Base-by-base conservation (phyloP, 2,888 invertebrate species). In the Andrena bucephala region DNA sequence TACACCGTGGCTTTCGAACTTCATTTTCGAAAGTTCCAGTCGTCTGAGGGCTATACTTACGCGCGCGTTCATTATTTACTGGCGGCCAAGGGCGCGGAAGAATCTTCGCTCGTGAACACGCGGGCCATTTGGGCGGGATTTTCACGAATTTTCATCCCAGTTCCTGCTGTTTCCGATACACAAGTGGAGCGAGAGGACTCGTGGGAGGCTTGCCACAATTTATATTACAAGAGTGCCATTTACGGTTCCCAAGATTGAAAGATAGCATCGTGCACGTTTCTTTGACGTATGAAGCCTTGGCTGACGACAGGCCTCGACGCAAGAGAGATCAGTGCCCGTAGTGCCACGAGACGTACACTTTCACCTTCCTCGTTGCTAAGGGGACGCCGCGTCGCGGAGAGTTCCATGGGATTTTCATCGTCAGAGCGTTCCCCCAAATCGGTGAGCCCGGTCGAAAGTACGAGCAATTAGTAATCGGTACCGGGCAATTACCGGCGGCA, bases 401-500 rank as follows among this genome's bases (percentile, higher is more conserved):
- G 68, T 60, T 63, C 59, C 72, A 62, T 68, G 66, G 73, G 71
- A 69, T 84, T 86, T 74, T 78, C 78, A 75, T 85, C 76, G 66
- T 63, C 52, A 16, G 63, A 62, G 81, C 79, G 76, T 72, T 85
- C 73, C 79, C 79, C 86, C 59, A 85, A 85, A 84, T 87, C 80
- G 82, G 82, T 84, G 75, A 83, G 57, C 70, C 24, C 54, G 57
- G 75, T 67, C 24, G 48, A 48, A 62, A 74, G 80, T 77, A 83
- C 67, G 77, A 74, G 89, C 90, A 91, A 91, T 91, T 91, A 91
- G 91, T 90, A 89, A 90, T 88, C 87, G 85, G 89, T 88, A 89
- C 83, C 77, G 85, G 84, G 85, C 85, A 90, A 91, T 91, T 89
- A 89, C 84, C 83, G 24, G 70, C 72, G 80, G 85, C 83, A 86